Evolutionary conservation across 2,113 vertebrate species (phyloP), one percentile per base, ranked within the genome.

Genomic region (Calidris pygmaea): DNA sequence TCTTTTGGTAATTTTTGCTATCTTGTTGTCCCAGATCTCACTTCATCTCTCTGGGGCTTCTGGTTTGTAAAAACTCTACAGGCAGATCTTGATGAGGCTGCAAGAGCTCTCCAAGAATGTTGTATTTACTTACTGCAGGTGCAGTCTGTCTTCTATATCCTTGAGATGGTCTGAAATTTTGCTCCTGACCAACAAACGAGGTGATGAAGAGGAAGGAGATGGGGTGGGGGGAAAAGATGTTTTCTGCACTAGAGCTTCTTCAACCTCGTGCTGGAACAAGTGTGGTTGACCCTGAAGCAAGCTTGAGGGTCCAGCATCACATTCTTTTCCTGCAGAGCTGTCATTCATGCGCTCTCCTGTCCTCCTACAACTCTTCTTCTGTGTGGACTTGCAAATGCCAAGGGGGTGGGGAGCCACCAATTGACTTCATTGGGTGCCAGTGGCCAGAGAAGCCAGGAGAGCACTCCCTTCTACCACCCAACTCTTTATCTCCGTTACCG

Each of bases 301-400:
- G 5, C 10, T 24, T 37, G 29, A 20, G 29, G 8, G 6, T 39
- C 43, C 35, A 37, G 26, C 24, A 41, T 41, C 17, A 14, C 27
- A 30, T 43, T 32, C 3, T 76, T 50, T 60, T 21, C 47, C 41
- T 62, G 20, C 50, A 74, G 56, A 55, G 23, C 45, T 80, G 43
- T 84, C 47, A 14, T 30, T 9, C 32, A 35, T 0, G 0, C 22
- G 4, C 8, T 60, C 1, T 34, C 22, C 15, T 62, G 30, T 58
- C 39, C 16, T 59, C 41, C 68, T 71, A 13, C 26, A 45, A 1
- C 24, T 24, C 19, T 76, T 71, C 45, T 75, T 66, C 43, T 59
- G 4, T n/a, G 3, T 59, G 58, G 47, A 29, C 18, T 86, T 19
- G 2, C 24, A 48, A 3, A 39, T 48, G n/a, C 27, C 22, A 73